Conservation (phyloP, 2,888 invertebrate species). For the Sminthurides aquaticus region DNA sequence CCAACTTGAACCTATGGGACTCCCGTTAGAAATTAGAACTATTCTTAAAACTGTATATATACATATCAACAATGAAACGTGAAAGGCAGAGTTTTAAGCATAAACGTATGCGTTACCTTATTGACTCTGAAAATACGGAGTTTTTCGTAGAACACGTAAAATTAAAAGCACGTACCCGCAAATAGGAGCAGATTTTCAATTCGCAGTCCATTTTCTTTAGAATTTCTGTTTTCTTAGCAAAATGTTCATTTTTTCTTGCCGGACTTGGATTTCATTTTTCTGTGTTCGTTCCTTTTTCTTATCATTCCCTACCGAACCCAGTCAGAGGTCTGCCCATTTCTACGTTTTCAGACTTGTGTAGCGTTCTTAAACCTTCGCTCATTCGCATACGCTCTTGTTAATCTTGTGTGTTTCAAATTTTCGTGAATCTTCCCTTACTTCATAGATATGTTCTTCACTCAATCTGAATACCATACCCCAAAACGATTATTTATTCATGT, state of each 20-base stretch:
- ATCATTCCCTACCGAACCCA: background rate
- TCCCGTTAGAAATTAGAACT: no score
- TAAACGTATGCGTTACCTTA: no score
- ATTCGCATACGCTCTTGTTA: conserved; percentile 1
- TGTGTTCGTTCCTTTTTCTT: background rate
- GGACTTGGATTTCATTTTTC: background rate
- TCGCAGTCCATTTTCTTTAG: no score
- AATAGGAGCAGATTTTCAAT: background rate
- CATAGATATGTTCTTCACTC: conserved; percentile 1
- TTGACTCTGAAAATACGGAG: no score
- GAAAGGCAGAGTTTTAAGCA: no score
- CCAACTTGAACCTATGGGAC: no score
- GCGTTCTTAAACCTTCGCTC: background rate
- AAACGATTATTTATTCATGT: conserved; percentile 6
- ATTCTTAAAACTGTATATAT: no score
- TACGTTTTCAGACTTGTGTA: background rate
- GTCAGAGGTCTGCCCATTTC: background rate
- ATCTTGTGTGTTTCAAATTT: background rate
- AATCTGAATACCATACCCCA: conserved; percentile 7
- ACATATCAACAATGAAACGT: no score
- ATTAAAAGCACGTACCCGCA: background rate
- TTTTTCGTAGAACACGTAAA: no score
- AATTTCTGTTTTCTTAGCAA: background rate
- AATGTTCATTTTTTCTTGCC: background rate
- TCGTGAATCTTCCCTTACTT: conserved; percentile 2